Evolutionary conservation across 2,888 invertebrate species (phyloP), one percentile per base, ranked within the genome.

Genomic region (Zhuqinia jingwanae): DNA sequence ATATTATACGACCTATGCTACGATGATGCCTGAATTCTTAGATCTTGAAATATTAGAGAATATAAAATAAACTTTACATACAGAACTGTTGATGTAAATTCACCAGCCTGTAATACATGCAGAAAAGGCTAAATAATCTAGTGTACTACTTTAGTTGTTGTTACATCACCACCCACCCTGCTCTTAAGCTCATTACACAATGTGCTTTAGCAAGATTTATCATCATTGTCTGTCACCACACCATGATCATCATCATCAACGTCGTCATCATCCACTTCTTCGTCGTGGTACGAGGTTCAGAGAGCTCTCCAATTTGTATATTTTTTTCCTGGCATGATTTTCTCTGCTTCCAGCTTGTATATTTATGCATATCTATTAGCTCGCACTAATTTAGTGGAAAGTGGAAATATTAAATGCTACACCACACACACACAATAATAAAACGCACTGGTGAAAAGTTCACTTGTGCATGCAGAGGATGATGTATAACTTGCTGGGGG

Each of bases 211-310:
- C n/a, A 30, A 75, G 53, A 56, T 75, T 75, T 75, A 75, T 75
- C 75, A 56, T 75, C 56, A 75, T 75, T 75, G 50, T 56, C 75
- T 75, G 75, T 75, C 75, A 56, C 30, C 75, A n/a, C n/a, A n/a
- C n/a, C n/a, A n/a, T n/a, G n/a, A 53, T 53, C 50, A 20, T 20
- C 17, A n/a, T 75, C 17, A 8, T 68, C 30, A 17, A 3, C 17
- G n/a, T 73, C 11, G 36, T 65, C 20, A 25, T n/a, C n/a, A n/a
- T n/a, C n/a, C n/a, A n/a, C n/a, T n/a, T n/a, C n/a, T n/a, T n/a
- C n/a, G n/a, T n/a, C n/a, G n/a, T 22, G 3, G 42, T 30, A 60
- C 11, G 25, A 5, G n/a, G 58, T 27, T 63, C 1, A 58, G n/a
- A n/a, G n/a, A n/a, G 58, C 58, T 58, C n/a, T 25, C 25, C 25